A percentile compares a stretch with the other conserved stretches of the same genome.
These are phyloP conservation scores for Bambusicola thoracicus DNA, from an alignment of 2,113 vertebrate species.

Conservation along the genomic window DNA sequence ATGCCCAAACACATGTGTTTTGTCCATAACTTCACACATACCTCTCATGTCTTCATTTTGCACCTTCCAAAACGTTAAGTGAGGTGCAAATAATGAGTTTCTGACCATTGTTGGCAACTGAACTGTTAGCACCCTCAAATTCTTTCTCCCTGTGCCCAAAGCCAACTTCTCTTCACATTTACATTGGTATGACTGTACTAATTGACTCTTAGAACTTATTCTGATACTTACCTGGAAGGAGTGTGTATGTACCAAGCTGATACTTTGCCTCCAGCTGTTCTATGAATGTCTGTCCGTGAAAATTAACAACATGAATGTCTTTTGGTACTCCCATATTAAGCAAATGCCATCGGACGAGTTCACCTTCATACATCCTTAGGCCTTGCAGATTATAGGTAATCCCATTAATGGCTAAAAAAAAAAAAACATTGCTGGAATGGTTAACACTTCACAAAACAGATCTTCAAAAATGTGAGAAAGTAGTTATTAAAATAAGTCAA, in stretches of 20 bases:
- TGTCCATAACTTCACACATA: not conserved
- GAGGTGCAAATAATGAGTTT: not conserved
- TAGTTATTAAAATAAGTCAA: not conserved
- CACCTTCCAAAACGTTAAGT: not conserved
- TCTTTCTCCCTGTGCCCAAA: not conserved
- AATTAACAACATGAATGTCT: slow-evolving; percentile 90
- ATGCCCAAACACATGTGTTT: not conserved
- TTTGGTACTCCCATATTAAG: slow-evolving; percentile 90
- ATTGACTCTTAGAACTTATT: not conserved
- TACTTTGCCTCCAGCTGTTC: slow-evolving; percentile 81
- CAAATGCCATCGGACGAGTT: slow-evolving; percentile 87
- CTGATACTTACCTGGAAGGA: slow-evolving; percentile 87
- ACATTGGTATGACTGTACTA: not conserved
- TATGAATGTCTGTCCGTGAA: slow-evolving; percentile 92
- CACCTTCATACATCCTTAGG: slow-evolving; percentile 89
- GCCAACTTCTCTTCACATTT: not conserved
- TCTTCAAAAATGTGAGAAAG: not conserved
- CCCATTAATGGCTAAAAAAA: slow-evolving; percentile 91
- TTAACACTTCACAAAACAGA: not conserved
- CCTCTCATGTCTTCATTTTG: not conserved
- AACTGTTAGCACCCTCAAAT: not conserved
- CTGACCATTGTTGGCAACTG: not conserved
- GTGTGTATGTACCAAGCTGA: slow-evolving; percentile 85
- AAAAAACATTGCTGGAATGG: not conserved
- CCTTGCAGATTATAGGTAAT: slow-evolving; percentile 88